Evolutionary conservation across 2,888 invertebrate genomes (phyloP).

Genomic region (Tetheella fluctuosa): DNA sequence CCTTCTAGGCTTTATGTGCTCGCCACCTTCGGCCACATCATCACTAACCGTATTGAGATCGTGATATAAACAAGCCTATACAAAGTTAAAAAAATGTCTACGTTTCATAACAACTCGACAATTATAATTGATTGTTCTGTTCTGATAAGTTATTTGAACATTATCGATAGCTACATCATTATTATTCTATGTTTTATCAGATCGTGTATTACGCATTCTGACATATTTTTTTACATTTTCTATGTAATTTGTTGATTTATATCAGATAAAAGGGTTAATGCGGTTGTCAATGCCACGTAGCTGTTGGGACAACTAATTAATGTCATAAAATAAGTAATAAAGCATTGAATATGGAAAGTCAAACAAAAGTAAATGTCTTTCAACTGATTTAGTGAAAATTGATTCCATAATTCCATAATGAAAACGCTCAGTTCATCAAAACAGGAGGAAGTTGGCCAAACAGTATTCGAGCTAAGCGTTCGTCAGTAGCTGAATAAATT

Average conservation of each 20-base stretch:
- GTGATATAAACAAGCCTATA: no score
- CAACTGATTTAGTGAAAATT: background rate
- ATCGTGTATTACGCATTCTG: background rate
- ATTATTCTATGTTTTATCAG: background rate
- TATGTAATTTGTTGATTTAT: no score
- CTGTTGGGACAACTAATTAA: no score
- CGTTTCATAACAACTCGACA: background rate
- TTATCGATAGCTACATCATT: background rate
- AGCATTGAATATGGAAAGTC: no score
- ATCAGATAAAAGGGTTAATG: no score
- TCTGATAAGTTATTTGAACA: background rate
- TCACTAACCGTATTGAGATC: no score
- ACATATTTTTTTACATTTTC: background rate
- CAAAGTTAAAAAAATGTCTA: no score
- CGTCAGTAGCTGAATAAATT: constrained; percentile 21
- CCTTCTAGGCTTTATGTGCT: no score
- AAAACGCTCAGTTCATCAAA: background rate
- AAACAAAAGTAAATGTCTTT: background rate
- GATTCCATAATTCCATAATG: background rate
- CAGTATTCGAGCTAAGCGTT: constrained; percentile 9
- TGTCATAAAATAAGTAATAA: no score
- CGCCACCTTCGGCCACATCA: no score
- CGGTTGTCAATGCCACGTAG: no score
- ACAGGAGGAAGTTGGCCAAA: background rate
- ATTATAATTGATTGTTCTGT: background rate